Evolutionary conservation across 2,797 vertebrate species (phyloP).

Genomic region (Buceros bicornis): DNA sequence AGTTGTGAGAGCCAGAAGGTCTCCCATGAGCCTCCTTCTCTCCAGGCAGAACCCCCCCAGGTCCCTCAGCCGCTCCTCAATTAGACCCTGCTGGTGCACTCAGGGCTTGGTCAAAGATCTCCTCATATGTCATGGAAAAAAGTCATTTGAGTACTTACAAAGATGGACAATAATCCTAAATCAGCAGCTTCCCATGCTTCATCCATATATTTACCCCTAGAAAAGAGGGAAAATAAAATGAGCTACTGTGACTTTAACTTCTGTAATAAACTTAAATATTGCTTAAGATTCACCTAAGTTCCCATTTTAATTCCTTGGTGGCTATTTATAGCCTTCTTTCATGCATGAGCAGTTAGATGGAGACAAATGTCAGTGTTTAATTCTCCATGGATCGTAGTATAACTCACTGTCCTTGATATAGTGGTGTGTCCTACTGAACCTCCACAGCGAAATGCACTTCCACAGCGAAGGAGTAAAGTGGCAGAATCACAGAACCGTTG

Average conservation of each 20-base stretch:
- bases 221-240: background rate
- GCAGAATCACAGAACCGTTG: background rate
- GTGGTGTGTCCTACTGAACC: background rate
- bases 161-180: background rate
- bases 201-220: background rate
- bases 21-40: too few relatives aligned
- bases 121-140: background rate
- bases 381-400: background rate
- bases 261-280: background rate
- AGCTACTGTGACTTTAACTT: background rate
- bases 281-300: background rate
- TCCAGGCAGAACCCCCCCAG: too few relatives aligned
- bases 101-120: background rate
- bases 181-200: background rate
- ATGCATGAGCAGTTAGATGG: background rate
- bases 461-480: background rate
- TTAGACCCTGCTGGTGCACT: background rate
- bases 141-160: background rate
- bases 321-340: slow-evolving; percentile 9
- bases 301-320: background rate
- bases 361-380: slow-evolving; percentile 4
- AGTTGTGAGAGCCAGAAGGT: too few relatives aligned
- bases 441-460: background rate
- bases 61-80: background rate
- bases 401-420: background rate